These are phyloP conservation scores for Piezodorus guildinii DNA, from an alignment of 1,140 invertebrate species.

Conservation along the genomic window DNA sequence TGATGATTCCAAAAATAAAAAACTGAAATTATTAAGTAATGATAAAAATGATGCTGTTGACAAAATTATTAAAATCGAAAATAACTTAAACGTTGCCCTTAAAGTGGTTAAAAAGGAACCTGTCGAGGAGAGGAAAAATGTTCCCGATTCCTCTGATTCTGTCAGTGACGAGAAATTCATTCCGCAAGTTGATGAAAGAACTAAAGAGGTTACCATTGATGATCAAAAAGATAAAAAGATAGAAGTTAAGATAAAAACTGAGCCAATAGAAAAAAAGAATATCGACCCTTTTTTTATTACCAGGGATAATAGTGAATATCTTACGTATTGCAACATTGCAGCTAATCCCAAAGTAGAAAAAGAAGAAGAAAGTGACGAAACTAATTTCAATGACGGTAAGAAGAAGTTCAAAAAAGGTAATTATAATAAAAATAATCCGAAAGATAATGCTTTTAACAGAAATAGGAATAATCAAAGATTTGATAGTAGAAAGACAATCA, in stretches of 20 bases:
- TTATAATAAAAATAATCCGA: background rate
- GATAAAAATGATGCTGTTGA: background rate
- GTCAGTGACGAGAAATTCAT: background rate
- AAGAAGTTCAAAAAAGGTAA: background rate
- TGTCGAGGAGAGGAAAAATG: background rate
- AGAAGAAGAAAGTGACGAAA: background rate
- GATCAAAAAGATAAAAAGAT: background rate
- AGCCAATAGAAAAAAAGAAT: constrained; percentile 10
- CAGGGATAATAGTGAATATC: constrained; percentile 14
- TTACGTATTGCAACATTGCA: background rate
- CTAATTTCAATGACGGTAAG: background rate
- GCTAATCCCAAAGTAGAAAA: background rate
- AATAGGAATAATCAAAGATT: background rate
- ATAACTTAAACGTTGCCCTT: background rate
- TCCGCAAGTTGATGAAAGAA: background rate
- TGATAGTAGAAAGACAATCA: background rate
- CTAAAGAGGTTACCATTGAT: background rate
- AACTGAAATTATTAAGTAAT: background rate
- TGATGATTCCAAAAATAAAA: background rate
- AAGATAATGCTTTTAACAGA: background rate
- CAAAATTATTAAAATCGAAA: background rate
- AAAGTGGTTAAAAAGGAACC: background rate
- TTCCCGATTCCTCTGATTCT: background rate
- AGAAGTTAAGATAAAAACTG: background rate
- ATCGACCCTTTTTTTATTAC: constrained; percentile 20